Evolutionary conservation across 2,113 vertebrate species (phyloP).

Genomic region (Onychostoma macrolepis): DNA sequence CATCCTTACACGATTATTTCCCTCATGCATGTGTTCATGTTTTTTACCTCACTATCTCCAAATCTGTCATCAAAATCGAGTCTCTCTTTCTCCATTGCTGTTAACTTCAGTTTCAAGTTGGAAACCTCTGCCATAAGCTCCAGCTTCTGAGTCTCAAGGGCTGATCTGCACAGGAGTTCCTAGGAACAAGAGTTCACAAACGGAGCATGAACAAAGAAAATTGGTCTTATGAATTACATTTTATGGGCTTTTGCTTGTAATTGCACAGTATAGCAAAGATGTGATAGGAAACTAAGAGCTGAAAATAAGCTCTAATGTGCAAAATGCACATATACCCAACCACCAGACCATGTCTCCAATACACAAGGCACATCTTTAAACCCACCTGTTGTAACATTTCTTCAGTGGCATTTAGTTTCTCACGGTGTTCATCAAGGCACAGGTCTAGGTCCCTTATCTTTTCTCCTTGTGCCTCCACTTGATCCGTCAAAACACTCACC

Average conservation of each 20-base stretch:
- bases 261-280: not conserved
- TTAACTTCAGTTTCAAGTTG: slow-evolving; percentile 91
- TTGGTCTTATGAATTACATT: not conserved
- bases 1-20: not conserved
- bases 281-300: no score
- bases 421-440: slow-evolving; percentile 94
- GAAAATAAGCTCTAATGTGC: not conserved
- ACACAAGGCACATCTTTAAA: not conserved
- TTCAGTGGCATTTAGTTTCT: slow-evolving; percentile 93
- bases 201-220: not conserved
- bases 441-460: slow-evolving; percentile 96
- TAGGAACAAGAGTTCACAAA: slow-evolving; percentile 59
- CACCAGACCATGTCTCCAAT: not conserved
- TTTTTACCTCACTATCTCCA: slow-evolving; percentile 88
- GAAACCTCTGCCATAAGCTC: slow-evolving; percentile 94
- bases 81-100: slow-evolving; percentile 86
- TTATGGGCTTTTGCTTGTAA: not conserved
- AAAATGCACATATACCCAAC: not conserved
- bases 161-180: slow-evolving; percentile 90
- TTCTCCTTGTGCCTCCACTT: slow-evolving; percentile 97
- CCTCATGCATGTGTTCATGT: not conserved
- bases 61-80: slow-evolving; percentile 87
- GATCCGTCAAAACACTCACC: slow-evolving; percentile 98
- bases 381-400: slow-evolving; percentile 96
- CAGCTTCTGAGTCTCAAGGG: slow-evolving; percentile 93